Conservation (phyloP, 2,113 vertebrate genomes). For the Scomber japonicus region DNA sequence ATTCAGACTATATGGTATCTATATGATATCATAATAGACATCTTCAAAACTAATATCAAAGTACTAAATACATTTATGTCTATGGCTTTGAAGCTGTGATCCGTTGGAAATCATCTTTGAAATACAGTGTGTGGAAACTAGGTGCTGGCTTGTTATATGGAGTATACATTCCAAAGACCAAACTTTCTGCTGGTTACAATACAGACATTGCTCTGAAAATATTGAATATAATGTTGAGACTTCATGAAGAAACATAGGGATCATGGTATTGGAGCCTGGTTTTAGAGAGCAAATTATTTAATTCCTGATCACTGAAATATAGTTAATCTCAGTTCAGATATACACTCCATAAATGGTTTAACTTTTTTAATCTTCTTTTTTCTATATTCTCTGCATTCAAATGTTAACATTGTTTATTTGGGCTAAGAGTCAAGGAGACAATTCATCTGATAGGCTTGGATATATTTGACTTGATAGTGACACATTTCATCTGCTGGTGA, state of each 20-base stretch:
- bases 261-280: neutral
- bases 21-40: neutral
- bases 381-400: neutral
- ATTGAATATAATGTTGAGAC: neutral
- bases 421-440: constrained; percentile 22
- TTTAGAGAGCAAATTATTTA: neutral
- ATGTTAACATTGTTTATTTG: constrained; percentile 16
- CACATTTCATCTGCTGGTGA: neutral
- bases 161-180: neutral
- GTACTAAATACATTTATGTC: no score
- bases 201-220: neutral
- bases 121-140: neutral
- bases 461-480: neutral
- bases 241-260: no score
- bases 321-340: neutral
- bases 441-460: neutral
- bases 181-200: neutral
- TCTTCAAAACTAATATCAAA: no score
- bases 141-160: no score
- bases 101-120: neutral
- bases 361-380: neutral
- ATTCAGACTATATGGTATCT: neutral
- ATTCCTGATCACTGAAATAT: neutral
- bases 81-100: constrained; percentile 1
- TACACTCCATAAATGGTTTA: neutral